Conservation (phyloP, 2,888 invertebrate genomes). For the Leucania comma region DNA sequence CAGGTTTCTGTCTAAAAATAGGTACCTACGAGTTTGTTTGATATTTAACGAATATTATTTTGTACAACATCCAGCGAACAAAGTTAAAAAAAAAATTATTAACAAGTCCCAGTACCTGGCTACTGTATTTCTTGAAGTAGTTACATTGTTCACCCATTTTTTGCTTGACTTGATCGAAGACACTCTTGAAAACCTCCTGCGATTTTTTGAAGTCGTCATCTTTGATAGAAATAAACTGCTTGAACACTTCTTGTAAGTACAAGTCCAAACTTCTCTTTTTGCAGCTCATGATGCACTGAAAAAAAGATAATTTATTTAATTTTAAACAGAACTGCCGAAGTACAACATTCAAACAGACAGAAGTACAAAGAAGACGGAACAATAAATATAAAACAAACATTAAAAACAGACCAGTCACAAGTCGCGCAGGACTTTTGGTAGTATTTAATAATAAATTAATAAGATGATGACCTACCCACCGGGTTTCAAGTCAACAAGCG, state of each 20-base stretch:
- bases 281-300: constrained; percentile 71
- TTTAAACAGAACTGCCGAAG: too few relatives aligned
- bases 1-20: constrained; percentile 3
- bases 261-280: constrained; percentile 79
- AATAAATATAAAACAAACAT: too few relatives aligned
- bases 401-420: too few relatives aligned
- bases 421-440: too few relatives aligned
- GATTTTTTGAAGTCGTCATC: constrained; percentile 79
- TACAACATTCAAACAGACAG: too few relatives aligned
- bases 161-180: constrained; percentile 80
- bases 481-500: background rate
- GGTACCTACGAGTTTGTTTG: background rate
- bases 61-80: background rate
- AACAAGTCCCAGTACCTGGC: constrained; percentile 70
- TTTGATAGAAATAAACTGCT: constrained; percentile 80
- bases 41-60: constrained; percentile 34
- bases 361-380: too few relatives aligned
- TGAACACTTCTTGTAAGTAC: constrained; percentile 79
- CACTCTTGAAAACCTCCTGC: constrained; percentile 81
- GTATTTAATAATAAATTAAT: too few relatives aligned
- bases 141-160: constrained; percentile 84
- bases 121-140: constrained; percentile 80
- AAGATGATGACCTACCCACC: background rate
- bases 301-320: background rate
- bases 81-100: background rate